phyloP scores from a whole-genome alignment of 2,888 invertebrate genomes.

The Myopa tessellatipennis region DNA sequence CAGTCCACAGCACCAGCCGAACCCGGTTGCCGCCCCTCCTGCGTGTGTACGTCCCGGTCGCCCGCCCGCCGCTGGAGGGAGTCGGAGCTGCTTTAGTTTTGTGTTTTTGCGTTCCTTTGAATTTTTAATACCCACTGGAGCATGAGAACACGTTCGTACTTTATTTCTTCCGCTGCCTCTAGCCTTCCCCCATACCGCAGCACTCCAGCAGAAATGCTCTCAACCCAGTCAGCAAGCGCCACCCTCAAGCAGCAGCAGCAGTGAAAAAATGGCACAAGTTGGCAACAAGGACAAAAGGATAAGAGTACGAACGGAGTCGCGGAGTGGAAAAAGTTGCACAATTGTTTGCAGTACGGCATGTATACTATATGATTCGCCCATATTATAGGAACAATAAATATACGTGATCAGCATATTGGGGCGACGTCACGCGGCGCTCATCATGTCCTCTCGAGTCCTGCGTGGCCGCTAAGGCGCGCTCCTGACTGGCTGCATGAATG shows the following conservation, averaged over 20 bases:
- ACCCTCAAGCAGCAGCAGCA: conserved; percentile 16
- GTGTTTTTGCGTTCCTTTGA: conserved; percentile 38
- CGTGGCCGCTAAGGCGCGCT: conserved; percentile 7
- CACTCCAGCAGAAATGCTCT: not conserved
- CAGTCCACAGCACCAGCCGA: too few relatives aligned
- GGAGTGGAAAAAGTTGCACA: conserved; percentile 42
- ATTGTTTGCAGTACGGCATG: conserved; percentile 46
- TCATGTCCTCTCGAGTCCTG: conserved; percentile 47
- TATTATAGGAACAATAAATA: conserved; percentile 67
- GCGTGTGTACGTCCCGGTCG: too few relatives aligned
- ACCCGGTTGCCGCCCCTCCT: too few relatives aligned
- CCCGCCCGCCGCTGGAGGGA: too few relatives aligned
- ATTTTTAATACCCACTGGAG: conserved; percentile 47
- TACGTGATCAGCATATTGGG: conserved; percentile 66
- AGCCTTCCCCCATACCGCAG: not conserved
- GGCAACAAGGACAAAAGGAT: conserved; percentile 4
- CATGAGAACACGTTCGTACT: conserved; percentile 52
- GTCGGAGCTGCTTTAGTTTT: too few relatives aligned
- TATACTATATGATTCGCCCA: conserved; percentile 54
- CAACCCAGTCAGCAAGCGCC: not conserved
- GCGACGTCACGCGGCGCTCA: conserved; percentile 51
- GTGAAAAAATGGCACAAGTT: conserved; percentile 21
- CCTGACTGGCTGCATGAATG: conserved; percentile 16
- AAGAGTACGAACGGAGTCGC: not conserved
- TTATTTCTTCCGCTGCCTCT: conserved; percentile 48